Percentiles rank a stretch among this genome's conserved stretches.
Evolutionary conservation across 2,888 invertebrate genomes (phyloP).

Genomic region (Salticus scenicus): DNA sequence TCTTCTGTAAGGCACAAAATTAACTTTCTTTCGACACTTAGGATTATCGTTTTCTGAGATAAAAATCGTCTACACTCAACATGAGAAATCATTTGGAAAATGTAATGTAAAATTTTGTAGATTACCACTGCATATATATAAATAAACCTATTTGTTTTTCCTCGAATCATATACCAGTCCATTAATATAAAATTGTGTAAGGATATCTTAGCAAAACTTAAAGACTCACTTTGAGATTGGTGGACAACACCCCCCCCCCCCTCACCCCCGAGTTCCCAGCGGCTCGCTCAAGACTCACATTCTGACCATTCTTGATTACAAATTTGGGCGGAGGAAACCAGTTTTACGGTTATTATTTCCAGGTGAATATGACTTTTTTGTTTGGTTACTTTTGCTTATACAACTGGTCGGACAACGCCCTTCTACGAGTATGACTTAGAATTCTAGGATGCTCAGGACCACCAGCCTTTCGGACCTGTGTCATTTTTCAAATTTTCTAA

Average conservation of each 20-base stretch:
- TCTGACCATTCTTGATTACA: constrained; percentile 41
- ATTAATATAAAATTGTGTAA: background rate
- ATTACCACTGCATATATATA: no score
- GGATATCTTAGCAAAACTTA: background rate
- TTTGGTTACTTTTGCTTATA: constrained; percentile 1
- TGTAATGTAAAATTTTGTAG: no score
- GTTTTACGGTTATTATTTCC: constrained; percentile 52
- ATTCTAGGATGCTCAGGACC: background rate
- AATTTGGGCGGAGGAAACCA: constrained; percentile 45
- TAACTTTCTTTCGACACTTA: no score
- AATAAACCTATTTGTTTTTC: background rate
- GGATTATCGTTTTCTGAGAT: no score
- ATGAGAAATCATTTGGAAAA: no score
- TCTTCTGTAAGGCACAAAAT: no score
- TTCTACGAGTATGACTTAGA: constrained; percentile 2
- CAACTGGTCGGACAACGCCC: constrained; percentile 40
- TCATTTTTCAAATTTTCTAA: background rate
- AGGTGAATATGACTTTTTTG: constrained; percentile 25
- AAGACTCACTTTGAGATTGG: background rate
- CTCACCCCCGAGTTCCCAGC: no score
- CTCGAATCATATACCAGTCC: background rate
- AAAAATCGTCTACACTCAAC: no score
- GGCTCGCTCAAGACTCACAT: background rate
- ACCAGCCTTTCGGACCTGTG: background rate
- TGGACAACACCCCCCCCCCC: no score